phyloP scores from a whole-genome alignment of 2,888 invertebrate genomes.

The Hydraecia micacea region DNA sequence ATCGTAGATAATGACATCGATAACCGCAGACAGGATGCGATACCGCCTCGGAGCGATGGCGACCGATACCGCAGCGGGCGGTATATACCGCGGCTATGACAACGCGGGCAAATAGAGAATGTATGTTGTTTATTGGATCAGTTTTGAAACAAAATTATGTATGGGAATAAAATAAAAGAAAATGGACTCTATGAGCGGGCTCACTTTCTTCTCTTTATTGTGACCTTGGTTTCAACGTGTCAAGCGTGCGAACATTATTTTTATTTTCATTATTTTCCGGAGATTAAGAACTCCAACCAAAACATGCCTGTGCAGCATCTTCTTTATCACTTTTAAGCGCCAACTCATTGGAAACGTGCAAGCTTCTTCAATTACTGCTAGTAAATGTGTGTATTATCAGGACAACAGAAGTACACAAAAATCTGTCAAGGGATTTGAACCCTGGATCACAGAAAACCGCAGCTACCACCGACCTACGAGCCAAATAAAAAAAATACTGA shows the following conservation, averaged over 20 bases:
- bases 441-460: conserved; percentile 22
- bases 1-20: conserved; percentile 46
- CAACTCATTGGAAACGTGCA: not conserved
- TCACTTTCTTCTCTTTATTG: not conserved
- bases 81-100: conserved; percentile 3
- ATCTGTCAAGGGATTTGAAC: conserved; percentile 6
- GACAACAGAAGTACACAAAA: not conserved
- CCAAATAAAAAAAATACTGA: conserved; percentile 35
- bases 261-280: not conserved
- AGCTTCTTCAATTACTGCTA: not conserved
- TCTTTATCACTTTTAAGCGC: not conserved
- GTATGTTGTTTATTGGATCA: not conserved
- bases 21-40: conserved; percentile 51
- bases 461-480: not conserved
- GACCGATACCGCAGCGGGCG: conserved; percentile 27
- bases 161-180: not conserved
- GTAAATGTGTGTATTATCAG: not conserved
- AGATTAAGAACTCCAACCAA: not conserved
- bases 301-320: not conserved
- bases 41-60: conserved; percentile 31
- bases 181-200: not conserved
- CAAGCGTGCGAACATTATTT: not conserved
- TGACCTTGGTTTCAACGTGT: not conserved
- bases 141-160: not conserved
- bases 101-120: not conserved